Conservation (phyloP, 1,140 invertebrate species). For the Apis laboriosa region DNA sequence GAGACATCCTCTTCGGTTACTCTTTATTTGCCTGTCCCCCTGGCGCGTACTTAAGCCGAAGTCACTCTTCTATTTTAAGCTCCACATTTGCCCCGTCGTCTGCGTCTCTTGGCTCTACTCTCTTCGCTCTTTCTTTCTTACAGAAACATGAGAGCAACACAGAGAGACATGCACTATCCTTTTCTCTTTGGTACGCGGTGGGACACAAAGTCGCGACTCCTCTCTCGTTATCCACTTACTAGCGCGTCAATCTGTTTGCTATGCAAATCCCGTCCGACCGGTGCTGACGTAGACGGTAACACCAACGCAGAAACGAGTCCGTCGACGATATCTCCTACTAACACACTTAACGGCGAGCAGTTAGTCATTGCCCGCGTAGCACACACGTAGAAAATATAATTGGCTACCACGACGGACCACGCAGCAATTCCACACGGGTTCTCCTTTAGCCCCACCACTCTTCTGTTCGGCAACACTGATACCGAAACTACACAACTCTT, state of each 20-base stretch:
- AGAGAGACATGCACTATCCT: slow-evolving; percentile 32
- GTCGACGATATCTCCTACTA: slow-evolving; percentile 72
- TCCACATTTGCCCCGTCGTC: slow-evolving; percentile 56
- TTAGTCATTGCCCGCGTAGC: slow-evolving; percentile 75
- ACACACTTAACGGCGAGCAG: slow-evolving; percentile 69
- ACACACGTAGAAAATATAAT: slow-evolving; percentile 64
- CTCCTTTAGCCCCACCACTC: slow-evolving; percentile 50
- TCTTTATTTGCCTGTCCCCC: slow-evolving; percentile 50
- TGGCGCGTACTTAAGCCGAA: slow-evolving; percentile 54
- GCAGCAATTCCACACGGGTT: slow-evolving; percentile 60
- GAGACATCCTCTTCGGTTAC: slow-evolving; percentile 48
- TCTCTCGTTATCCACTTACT: slow-evolving; percentile 74
- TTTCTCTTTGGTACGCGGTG: slow-evolving; percentile 58
- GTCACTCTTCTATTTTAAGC: slow-evolving; percentile 63
- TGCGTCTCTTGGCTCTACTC: slow-evolving; percentile 33
- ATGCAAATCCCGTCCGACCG: slow-evolving; percentile 77
- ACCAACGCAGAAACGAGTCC: slow-evolving; percentile 60
- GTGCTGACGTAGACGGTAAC: slow-evolving; percentile 73
- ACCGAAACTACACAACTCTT: slow-evolving; percentile 27
- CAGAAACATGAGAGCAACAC: slow-evolving; percentile 16
- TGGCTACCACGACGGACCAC: slow-evolving; percentile 51
- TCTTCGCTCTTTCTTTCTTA: slow-evolving; percentile 30
- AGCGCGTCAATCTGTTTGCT: slow-evolving; percentile 78
- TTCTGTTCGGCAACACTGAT: slow-evolving; percentile 33
- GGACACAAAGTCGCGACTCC: slow-evolving; percentile 51